Evolutionary conservation across 1,140 invertebrate genomes (phyloP).

Genomic region (Rhagoletis pomonella): DNA sequence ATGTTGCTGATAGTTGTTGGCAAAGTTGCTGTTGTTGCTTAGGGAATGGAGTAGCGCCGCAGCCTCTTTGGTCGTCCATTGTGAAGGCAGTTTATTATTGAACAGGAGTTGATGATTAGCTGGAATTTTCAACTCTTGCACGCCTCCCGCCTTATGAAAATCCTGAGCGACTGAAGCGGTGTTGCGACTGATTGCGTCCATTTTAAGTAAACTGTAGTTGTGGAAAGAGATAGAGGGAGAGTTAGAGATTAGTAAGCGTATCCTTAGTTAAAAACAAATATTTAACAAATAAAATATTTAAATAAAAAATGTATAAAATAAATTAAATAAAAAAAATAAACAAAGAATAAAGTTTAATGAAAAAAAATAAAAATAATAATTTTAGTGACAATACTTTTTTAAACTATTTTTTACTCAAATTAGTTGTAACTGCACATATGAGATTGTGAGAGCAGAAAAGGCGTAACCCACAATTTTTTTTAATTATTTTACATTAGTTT

Average conservation of each 20-base stretch:
- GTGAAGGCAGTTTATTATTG: conserved; percentile 74
- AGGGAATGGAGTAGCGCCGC: conserved; percentile 70
- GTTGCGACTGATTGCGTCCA: conserved; percentile 74
- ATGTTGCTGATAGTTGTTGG: conserved; percentile 48
- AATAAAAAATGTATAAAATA: neutral
- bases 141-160: conserved; percentile 75
- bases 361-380: neutral
- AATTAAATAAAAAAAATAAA: neutral
- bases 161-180: conserved; percentile 75
- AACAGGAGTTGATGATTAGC: conserved; percentile 74
- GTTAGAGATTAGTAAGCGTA: neutral
- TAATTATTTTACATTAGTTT: too few species aligned
- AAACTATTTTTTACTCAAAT: too few species aligned
- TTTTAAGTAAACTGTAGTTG: conserved; percentile 71
- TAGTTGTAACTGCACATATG: too few species aligned
- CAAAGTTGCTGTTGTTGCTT: conserved; percentile 61
- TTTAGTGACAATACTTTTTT: too few species aligned
- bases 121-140: conserved; percentile 74
- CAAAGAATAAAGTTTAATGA: neutral
- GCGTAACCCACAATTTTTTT: too few species aligned
- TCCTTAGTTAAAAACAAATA: neutral
- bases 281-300: neutral
- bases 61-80: conserved; percentile 74
- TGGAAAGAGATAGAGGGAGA: neutral
- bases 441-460: too few species aligned